phyloP scores from a whole-genome alignment of 2,797 vertebrate genomes.

The Avahi laniger region DNA sequence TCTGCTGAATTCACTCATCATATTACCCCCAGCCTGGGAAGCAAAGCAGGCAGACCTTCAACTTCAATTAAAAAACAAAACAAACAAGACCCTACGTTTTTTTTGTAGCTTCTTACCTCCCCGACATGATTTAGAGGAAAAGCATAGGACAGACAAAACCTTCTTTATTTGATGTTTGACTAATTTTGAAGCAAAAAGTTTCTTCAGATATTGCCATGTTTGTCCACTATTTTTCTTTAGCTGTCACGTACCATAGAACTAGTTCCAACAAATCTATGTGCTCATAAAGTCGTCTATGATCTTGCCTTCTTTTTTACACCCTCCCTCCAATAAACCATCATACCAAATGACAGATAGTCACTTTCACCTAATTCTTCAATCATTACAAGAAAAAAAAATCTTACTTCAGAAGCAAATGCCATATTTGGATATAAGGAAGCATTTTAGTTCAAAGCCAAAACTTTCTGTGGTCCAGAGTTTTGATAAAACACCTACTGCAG shows the following conservation, averaged over 20 bases:
- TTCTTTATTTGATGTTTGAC: constrained; percentile 18
- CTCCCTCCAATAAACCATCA: not conserved
- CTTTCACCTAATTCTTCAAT: constrained; percentile 21
- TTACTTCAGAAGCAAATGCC: constrained; percentile 44
- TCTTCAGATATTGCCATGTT: not conserved
- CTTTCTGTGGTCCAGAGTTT: constrained; percentile 25
- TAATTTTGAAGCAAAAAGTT: constrained; percentile 34
- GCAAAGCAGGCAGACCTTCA: not conserved
- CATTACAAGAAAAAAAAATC: not conserved
- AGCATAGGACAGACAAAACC: not conserved
- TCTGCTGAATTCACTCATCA: not conserved
- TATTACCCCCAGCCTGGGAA: not conserved
- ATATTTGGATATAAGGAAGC: constrained; percentile 29
- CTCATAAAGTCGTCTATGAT: not conserved
- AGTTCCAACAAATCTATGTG: not conserved
- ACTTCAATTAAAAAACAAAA: not conserved
- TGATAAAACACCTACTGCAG: not conserved
- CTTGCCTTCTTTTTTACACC: not conserved
- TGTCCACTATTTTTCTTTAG: not conserved
- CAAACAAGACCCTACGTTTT: not conserved
- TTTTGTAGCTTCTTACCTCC: not conserved
- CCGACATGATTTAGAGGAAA: not conserved
- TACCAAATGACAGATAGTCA: not conserved
- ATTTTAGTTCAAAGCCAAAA: constrained; percentile 42
- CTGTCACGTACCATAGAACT: not conserved